Evolutionary conservation across 2,797 vertebrate genomes (phyloP).

Genomic region (Hylomyscus alleni): DNA sequence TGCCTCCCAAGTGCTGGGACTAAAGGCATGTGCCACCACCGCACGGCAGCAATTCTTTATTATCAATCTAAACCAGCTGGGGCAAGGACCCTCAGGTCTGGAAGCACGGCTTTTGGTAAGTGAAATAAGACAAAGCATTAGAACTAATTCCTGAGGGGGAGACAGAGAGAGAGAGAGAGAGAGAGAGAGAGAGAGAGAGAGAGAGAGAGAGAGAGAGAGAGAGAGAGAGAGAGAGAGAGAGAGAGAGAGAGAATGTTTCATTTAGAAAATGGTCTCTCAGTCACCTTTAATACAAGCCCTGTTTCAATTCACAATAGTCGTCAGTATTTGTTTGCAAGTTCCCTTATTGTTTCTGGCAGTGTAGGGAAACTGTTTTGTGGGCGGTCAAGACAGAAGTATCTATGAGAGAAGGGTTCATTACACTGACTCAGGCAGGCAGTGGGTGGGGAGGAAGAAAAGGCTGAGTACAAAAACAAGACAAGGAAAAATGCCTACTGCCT

Average conservation of each 20-base stretch:
- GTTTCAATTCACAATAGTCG: slow-evolving; percentile 37
- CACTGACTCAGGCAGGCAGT: slow-evolving; percentile 71
- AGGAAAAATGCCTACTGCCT: neutral
- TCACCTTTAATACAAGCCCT: slow-evolving; percentile 53
- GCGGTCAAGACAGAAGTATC: slow-evolving; percentile 39
- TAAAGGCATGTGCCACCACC: no score
- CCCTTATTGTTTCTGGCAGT: slow-evolving; percentile 56
- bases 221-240: no score
- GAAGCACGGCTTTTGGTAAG: neutral
- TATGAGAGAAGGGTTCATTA: slow-evolving; percentile 58
- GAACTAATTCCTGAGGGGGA: neutral
- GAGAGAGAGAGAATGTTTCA: neutral
- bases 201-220: no score
- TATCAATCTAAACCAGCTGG: neutral
- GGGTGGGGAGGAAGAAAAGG: slow-evolving; percentile 66
- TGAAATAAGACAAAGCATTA: neutral
- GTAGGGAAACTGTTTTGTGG: slow-evolving; percentile 44
- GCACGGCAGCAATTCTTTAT: neutral
- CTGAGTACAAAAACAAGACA: slow-evolving; percentile 48
- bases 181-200: neutral
- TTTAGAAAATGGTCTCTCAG: slow-evolving; percentile 47
- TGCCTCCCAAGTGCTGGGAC: no score
- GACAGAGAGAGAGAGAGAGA: neutral
- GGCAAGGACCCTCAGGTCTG: neutral
- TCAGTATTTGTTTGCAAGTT: slow-evolving; percentile 68